phyloP scores from a whole-genome alignment of 2,113 vertebrate species.

The Egretta garzetta region DNA sequence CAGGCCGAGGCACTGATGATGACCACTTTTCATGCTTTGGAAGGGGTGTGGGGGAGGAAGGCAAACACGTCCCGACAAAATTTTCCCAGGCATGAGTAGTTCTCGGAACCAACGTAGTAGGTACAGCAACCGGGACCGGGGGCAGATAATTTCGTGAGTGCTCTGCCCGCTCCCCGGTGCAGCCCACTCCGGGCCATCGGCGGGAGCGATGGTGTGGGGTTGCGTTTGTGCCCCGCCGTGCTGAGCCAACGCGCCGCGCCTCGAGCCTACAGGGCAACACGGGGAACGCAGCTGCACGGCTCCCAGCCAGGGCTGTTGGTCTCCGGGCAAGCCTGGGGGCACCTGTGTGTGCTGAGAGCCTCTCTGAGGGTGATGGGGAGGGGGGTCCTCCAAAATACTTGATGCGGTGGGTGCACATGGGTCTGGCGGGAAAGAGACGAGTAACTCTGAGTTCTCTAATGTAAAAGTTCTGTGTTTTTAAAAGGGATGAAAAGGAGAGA shows the following conservation, averaged over 20 bases:
- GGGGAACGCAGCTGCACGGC: fast-evolving
- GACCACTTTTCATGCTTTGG: background rate
- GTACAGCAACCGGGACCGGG: background rate
- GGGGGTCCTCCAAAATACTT: background rate
- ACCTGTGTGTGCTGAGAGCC: background rate
- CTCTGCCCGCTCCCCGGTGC: background rate
- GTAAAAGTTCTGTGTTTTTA: background rate
- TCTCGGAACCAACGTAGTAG: background rate
- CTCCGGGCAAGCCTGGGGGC: fast-evolving
- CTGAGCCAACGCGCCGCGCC: fast-evolving
- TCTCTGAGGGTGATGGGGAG: background rate
- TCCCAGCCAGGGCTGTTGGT: background rate
- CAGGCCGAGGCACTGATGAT: background rate
- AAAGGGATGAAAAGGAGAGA: background rate
- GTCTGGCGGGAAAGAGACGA: background rate
- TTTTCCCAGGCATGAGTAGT: background rate
- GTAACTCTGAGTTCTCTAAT: background rate
- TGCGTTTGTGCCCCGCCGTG: background rate
- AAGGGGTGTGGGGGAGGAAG: background rate
- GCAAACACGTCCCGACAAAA: background rate
- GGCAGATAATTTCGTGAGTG: fast-evolving
- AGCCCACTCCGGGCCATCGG: fast-evolving
- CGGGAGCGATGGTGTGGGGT: fast-evolving
- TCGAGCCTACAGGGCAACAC: fast-evolving
- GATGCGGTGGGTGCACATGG: fast-evolving